Evolutionary conservation across 2,797 vertebrate species (phyloP).

Genomic region (Pachyuromys duprasi): DNA sequence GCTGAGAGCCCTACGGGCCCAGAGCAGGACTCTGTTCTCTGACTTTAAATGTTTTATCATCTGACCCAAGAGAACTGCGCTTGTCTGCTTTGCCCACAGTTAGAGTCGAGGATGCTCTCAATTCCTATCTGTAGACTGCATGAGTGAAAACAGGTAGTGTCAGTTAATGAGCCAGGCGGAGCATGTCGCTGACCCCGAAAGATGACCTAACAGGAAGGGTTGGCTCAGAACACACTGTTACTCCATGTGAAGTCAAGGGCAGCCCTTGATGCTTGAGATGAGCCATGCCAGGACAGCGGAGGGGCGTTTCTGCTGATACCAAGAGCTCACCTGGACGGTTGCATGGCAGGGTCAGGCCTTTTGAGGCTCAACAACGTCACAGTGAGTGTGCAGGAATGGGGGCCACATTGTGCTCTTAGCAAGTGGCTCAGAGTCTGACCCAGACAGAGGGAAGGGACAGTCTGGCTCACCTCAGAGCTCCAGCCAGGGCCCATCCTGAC

Average conservation of each 20-base stretch:
- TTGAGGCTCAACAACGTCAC: neutral
- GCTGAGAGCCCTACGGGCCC: neutral
- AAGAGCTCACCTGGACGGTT: neutral
- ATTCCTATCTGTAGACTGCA: neutral
- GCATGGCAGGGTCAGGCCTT: neutral
- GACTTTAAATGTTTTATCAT: neutral
- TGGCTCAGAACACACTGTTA: neutral
- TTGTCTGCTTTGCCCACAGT: neutral
- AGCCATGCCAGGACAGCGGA: neutral
- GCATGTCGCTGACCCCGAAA: neutral
- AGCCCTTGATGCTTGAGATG: neutral
- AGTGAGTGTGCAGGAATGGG: fast-evolving
- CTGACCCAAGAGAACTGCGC: neutral
- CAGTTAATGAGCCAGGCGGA: neutral
- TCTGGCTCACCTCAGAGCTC: too few relatives aligned
- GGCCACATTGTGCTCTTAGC: neutral
- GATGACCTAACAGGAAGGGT: neutral
- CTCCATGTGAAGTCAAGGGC: neutral
- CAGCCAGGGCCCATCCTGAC: too few relatives aligned
- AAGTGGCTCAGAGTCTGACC: neutral
- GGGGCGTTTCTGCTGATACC: neutral
- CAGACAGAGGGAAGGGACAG: neutral
- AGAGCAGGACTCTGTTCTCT: neutral
- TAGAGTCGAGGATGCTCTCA: neutral
- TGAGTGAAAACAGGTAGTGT: neutral